A percentile compares a stretch with the other conserved stretches of the same genome.
phyloP scores from a whole-genome alignment of 1,140 invertebrate species.

The Ericerus pela region DNA sequence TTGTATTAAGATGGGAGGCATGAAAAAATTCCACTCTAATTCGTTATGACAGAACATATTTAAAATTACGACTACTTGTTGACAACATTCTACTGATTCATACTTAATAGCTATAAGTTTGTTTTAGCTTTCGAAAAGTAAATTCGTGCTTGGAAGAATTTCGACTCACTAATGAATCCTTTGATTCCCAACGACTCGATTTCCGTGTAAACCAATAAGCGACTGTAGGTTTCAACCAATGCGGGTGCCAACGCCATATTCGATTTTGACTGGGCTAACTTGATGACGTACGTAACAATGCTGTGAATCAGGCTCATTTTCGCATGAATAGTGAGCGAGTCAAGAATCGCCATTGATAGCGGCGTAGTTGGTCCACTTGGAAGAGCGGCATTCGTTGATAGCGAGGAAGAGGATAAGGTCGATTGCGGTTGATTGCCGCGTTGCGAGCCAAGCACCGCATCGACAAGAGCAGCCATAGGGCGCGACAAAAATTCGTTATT shows the following conservation, averaged over 20 bases:
- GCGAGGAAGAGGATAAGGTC: slow-evolving; percentile 34
- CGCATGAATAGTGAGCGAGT: slow-evolving; percentile 84
- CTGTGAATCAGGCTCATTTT: slow-evolving; percentile 97
- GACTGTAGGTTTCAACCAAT: slow-evolving; percentile 85
- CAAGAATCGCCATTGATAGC: slow-evolving; percentile 77
- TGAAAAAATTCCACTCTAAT: no score
- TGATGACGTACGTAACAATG: slow-evolving; percentile 77
- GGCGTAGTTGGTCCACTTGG: slow-evolving; percentile 53
- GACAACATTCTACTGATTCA: no score
- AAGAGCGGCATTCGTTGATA: slow-evolving; percentile 35
- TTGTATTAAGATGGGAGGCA: no score
- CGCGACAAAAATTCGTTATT: slow-evolving; percentile 69
- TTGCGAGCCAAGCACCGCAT: slow-evolving; percentile 58
- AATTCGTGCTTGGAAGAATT: no score
- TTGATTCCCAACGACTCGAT: slow-evolving; percentile 94
- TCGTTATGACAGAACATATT: no score
- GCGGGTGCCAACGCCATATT: slow-evolving; percentile 70
- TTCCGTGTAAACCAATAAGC: slow-evolving; percentile 86
- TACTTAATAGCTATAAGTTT: no score
- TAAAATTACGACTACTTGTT: no score
- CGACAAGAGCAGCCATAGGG: slow-evolving; percentile 76
- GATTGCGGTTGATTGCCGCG: slow-evolving; percentile 36
- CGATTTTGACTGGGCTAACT: slow-evolving; percentile 70
- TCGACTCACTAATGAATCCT: slow-evolving; percentile 84
- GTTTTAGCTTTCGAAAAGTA: no score